Percentiles rank a stretch among this genome's conserved stretches.
These are phyloP conservation scores for Clepsis dumicolana DNA, from an alignment of 2,888 invertebrate genomes.

Conservation along the genomic window DNA sequence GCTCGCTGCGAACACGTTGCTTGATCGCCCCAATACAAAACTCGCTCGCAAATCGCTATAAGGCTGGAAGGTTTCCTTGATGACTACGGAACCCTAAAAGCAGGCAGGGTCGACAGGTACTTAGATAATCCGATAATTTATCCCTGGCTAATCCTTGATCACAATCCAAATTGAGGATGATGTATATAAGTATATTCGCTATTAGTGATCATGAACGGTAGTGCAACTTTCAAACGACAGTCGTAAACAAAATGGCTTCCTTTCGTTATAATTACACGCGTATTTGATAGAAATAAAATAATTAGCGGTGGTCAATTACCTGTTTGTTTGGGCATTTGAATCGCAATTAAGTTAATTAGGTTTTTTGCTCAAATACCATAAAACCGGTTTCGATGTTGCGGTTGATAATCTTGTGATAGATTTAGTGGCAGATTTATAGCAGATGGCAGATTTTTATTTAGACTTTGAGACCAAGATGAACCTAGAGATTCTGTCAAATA, in stretches of 20 bases:
- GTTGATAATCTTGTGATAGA: not conserved
- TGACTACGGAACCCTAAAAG: no score
- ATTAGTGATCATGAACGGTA: not conserved
- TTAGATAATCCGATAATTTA: no score
- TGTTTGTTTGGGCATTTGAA: conserved; percentile 7
- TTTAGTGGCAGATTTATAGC: not conserved
- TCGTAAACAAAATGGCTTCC: not conserved
- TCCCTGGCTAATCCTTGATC: no score
- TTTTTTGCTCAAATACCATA: conserved; percentile 7
- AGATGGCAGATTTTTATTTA: no score
- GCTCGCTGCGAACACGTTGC: no score
- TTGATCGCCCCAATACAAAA: no score
- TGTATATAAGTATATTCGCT: not conserved
- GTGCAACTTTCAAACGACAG: conserved; percentile 7
- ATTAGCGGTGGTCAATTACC: conserved; percentile 13
- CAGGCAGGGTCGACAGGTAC: no score
- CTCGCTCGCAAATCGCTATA: no score
- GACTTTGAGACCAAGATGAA: no score
- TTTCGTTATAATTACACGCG: not conserved
- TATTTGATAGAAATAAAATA: conserved; percentile 24
- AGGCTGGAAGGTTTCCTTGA: no score
- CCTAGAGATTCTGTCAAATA: not conserved
- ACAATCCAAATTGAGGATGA: no score
- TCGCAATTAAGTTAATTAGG: conserved; percentile 34
- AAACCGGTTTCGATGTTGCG: conserved; percentile 18